Base-by-base conservation (phyloP, 2,113 vertebrate species). In the Paralichthys olivaceus region DNA sequence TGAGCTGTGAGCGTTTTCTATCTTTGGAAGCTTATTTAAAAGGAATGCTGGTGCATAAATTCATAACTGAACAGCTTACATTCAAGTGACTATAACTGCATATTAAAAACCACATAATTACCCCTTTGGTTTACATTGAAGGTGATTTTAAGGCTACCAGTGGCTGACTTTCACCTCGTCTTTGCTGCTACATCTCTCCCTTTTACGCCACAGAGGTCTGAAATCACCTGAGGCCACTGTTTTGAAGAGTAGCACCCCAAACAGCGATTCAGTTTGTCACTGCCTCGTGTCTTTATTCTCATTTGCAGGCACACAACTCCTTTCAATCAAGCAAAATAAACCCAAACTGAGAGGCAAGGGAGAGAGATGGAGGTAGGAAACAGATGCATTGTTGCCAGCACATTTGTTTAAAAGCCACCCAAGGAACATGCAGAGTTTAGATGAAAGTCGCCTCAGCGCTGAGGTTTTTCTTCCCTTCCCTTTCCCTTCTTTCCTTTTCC, bases 381-480 rank as follows among this genome's bases (percentile, higher is more conserved):
- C n/a, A 53, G n/a, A n/a, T 55, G n/a, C 19, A 20, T 55, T 8
- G 22, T 14, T 20, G 53, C 19, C 53, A 55, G 68, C 28, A 60
- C 32, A 19, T 73, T 80, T 84, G 69, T 76, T 75, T 32, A 69
- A 72, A 80, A 79, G 28, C 25, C 72, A 51, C 32, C 37, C 4
- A 9, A 62, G 68, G 55, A 80, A 53, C 43, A 70, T 22, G 62
- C 29, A 28, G 40, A 61, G 72, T 79, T 63, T 14, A 59, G 37
- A 81, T 69, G 55, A 74, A 81, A 70, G 13, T 57, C 32, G n/a
- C 58, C 54, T 69, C 32, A 6, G 51, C 22, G 49, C 22, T 2
- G 26, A 32, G 25, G 53, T 43, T 11, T 28, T 63, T 55, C 62
- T 63, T 58, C n/a, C 5, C 62, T 63, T 58, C n/a, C 5, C 6